Evolutionary conservation across 2,113 vertebrate genomes (phyloP).

Genomic region (Bagarius yarrelli): DNA sequence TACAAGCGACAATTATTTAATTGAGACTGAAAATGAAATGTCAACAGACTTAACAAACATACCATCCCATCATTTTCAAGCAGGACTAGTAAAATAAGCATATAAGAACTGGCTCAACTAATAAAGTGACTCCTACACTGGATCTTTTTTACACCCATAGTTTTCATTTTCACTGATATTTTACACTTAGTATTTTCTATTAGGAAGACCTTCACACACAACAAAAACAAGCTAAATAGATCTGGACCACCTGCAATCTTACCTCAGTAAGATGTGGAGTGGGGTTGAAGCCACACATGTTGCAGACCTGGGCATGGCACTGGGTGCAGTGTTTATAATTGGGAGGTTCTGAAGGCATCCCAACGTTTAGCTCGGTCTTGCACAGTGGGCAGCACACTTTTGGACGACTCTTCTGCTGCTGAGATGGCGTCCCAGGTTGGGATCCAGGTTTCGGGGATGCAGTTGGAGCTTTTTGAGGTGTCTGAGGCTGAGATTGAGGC

Average conservation of each 20-base stretch:
- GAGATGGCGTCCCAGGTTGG: constrained; percentile 41
- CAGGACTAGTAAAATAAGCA: background rate
- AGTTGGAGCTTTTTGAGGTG: constrained; percentile 82
- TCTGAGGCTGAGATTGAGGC: constrained; percentile 77
- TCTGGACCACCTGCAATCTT: constrained; percentile 61
- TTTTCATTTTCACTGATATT: background rate
- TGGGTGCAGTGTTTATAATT: constrained; percentile 95
- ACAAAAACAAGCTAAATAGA: background rate
- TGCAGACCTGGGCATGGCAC: constrained; percentile 93
- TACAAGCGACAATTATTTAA: constrained; percentile 24
- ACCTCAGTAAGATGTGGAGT: constrained; percentile 93
- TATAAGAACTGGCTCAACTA: background rate
- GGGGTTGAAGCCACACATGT: constrained; percentile 97
- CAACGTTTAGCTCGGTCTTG: constrained; percentile 88
- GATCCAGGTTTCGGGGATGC: constrained; percentile 72
- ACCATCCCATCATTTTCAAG: background rate
- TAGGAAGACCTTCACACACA: background rate
- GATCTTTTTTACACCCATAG: background rate
- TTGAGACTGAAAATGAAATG: background rate
- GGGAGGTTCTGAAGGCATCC: constrained; percentile 76
- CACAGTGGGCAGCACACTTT: constrained; percentile 89
- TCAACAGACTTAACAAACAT: background rate
- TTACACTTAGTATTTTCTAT: background rate
- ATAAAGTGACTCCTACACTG: background rate
- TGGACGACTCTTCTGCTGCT: constrained; percentile 63